These are phyloP conservation scores for Aleiodes sp. DNA, from an alignment of 1,140 invertebrate species.

Conservation along the genomic window DNA sequence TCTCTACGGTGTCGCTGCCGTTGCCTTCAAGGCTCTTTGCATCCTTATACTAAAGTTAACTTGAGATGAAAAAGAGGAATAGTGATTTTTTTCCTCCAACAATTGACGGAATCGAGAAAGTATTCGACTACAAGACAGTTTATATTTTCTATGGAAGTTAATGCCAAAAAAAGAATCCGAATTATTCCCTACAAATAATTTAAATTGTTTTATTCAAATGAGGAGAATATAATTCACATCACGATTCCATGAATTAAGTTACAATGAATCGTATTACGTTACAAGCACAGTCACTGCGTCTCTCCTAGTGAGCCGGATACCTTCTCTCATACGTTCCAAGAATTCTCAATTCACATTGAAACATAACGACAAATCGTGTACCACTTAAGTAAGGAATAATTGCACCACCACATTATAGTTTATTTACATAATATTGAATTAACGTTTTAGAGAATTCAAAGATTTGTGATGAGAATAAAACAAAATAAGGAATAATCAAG, in stretches of 20 bases:
- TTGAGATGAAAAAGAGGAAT: not conserved
- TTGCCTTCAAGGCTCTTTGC: not conserved
- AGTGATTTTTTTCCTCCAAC: too few species aligned
- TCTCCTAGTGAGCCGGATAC: too few species aligned
- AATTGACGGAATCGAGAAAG: too few species aligned
- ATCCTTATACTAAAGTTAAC: slow-evolving; percentile 13
- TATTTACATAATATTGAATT: too few species aligned
- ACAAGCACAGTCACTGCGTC: too few species aligned
- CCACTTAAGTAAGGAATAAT: slow-evolving; percentile 35
- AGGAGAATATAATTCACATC: not conserved
- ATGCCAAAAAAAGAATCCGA: too few species aligned
- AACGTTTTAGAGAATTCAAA: too few species aligned
- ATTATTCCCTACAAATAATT: not conserved
- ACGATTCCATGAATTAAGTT: slow-evolving; percentile 10
- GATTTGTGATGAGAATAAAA: too few species aligned
- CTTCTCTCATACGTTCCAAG: slow-evolving; percentile 28
- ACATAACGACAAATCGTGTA: slow-evolving; percentile 28
- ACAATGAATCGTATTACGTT: slow-evolving; percentile 5
- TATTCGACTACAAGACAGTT: too few species aligned
- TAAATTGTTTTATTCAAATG: not conserved
- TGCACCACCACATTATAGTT: too few species aligned
- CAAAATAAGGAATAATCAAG: too few species aligned
- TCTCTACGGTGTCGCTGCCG: slow-evolving; percentile 37
- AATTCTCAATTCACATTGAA: slow-evolving; percentile 36
- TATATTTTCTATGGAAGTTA: too few species aligned